Evolutionary conservation across 2,113 vertebrate genomes (phyloP).

Genomic region (Semnornis frantzii): DNA sequence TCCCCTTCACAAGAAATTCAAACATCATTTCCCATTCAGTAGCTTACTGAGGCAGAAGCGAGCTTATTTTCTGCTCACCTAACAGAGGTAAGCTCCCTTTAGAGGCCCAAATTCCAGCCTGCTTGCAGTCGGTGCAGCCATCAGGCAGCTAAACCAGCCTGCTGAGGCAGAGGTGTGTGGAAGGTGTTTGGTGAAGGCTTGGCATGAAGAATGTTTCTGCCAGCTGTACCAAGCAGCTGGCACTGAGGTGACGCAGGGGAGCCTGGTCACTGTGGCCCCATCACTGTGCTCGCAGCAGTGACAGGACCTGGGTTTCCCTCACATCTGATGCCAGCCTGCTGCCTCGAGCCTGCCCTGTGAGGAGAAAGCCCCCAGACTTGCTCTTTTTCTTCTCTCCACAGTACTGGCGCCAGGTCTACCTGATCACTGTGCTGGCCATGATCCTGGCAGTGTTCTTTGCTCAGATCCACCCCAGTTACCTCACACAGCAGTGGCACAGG

Average conservation of each 20-base stretch:
- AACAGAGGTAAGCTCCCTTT: not conserved
- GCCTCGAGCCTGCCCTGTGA: fast-evolving
- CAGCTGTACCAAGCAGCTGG: fast-evolving
- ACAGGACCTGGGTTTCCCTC: fast-evolving
- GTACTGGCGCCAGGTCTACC: constrained; percentile 96
- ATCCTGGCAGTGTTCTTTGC: constrained; percentile 94
- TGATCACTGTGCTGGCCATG: constrained; percentile 92
- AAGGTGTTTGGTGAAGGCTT: not conserved
- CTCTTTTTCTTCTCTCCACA: constrained; percentile 44
- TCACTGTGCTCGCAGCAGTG: not conserved
- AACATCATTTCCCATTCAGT: not conserved
- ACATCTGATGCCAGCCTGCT: not conserved
- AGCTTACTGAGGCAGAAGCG: not conserved
- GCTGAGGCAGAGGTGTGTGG: not conserved
- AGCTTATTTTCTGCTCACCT: not conserved
- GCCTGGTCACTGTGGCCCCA: too few species aligned
- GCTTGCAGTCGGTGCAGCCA: fast-evolving
- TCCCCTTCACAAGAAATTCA: not conserved
- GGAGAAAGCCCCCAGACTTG: not conserved
- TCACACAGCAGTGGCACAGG: constrained; percentile 91
- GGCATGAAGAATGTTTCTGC: not conserved
- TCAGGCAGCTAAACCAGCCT: not conserved
- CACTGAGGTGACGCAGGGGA: too few species aligned
- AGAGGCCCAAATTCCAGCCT: not conserved
- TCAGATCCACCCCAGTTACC: constrained; percentile 93